These are phyloP conservation scores for Polypedilum pembai DNA, from an alignment of 1,140 invertebrate species.

Conservation along the genomic window DNA sequence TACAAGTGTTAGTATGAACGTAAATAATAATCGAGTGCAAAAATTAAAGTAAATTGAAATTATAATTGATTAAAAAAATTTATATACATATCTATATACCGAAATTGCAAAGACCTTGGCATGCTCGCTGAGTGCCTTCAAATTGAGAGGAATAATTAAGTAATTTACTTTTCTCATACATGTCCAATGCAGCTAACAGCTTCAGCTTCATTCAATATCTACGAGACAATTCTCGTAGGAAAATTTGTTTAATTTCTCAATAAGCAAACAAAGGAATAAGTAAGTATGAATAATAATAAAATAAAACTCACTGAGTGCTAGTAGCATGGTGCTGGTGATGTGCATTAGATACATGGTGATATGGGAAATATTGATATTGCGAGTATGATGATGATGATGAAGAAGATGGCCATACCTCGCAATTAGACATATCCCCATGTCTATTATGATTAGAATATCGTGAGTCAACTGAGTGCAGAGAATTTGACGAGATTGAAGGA, in stretches of 20 bases:
- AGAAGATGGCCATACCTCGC: conserved; percentile 46
- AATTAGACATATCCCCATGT: conserved; percentile 31
- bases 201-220: no score
- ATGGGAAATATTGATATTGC: conserved; percentile 44
- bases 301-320: conserved; percentile 33
- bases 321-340: conserved; percentile 32
- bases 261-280: not conserved
- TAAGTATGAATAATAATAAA: not conserved
- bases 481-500: not conserved
- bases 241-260: not conserved
- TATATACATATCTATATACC: no score
- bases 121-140: no score
- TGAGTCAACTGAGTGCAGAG: conserved; percentile 5
- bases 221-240: no score
- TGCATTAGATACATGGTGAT: conserved; percentile 34
- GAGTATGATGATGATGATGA: conserved; percentile 44
- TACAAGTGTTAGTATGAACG: no score
- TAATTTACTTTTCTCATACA: no score
- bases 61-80: no score
- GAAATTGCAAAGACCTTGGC: no score
- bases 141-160: no score
- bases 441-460: conserved; percentile 5
- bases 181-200: no score
- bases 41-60: no score
- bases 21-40: no score